A percentile compares a stretch with the other conserved stretches of the same genome.
phyloP scores from a whole-genome alignment of 1,140 invertebrate genomes.

The Teleopsis dalmanni region DNA sequence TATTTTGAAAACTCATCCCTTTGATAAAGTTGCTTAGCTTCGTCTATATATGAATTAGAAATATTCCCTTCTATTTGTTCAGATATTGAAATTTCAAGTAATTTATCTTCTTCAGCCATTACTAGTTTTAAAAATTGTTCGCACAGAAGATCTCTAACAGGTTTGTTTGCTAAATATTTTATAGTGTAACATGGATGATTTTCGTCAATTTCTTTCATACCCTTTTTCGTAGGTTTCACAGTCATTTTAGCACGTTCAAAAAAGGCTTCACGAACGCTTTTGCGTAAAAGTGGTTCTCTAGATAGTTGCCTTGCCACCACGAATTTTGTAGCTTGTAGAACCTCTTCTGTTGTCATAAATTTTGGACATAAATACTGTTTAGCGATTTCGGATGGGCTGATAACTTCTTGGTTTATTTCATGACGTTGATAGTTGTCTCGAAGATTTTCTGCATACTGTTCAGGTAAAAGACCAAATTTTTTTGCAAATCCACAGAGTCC shows the following conservation, averaged over 20 bases:
- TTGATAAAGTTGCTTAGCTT: conserved; percentile 85
- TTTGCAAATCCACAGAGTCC: conserved; percentile 81
- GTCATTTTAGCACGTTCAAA: conserved; percentile 81
- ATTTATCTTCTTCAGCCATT: conserved; percentile 80
- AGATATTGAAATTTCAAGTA: conserved; percentile 66
- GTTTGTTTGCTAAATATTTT: conserved; percentile 95
- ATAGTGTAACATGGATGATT: conserved; percentile 78
- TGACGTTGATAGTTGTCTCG: conserved; percentile 95
- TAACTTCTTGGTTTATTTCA: conserved; percentile 86
- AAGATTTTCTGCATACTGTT: conserved; percentile 95
- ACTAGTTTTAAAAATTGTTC: conserved; percentile 84
- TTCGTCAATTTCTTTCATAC: conserved; percentile 90
- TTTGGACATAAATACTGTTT: conserved; percentile 59
- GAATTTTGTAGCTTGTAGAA: conserved; percentile 79
- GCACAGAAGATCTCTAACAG: conserved; percentile 77
- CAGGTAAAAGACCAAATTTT: conserved; percentile 89
- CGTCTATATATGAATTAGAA: conserved; percentile 70
- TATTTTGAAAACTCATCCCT: conserved; percentile 93
- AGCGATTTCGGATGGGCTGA: conserved; percentile 73
- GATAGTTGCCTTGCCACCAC: conserved; percentile 93
- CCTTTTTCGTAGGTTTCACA: conserved; percentile 81
- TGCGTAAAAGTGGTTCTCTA: conserved; percentile 81
- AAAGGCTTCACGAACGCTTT: conserved; percentile 80
- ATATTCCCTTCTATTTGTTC: conserved; percentile 74
- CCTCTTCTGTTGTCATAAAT: conserved; percentile 59